These are phyloP conservation scores for Branchinecta lindahli DNA, from an alignment of 1,140 invertebrate species.

Conservation along the genomic window DNA sequence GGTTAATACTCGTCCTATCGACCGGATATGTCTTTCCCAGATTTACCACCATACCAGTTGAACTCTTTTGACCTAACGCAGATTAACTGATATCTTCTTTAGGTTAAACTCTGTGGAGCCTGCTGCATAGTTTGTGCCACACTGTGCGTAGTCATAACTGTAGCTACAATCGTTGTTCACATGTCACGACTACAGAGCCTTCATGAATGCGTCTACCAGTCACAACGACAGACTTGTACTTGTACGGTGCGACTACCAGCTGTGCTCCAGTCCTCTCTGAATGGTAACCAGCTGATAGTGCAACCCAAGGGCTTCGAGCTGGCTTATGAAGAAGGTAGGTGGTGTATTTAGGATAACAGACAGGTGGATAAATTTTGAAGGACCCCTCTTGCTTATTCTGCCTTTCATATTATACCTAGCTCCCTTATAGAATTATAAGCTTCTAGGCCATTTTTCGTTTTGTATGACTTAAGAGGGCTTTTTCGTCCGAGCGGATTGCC, in stretches of 20 bases:
- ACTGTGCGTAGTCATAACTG: conserved; percentile 69
- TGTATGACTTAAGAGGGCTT: too few relatives aligned
- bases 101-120: conserved; percentile 72
- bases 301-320: background rate
- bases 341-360: too few relatives aligned
- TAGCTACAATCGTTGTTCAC: conserved; percentile 81
- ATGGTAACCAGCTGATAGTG: background rate
- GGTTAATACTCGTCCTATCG: too few relatives aligned
- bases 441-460: too few relatives aligned
- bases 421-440: too few relatives aligned
- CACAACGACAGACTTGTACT: conserved; percentile 54
- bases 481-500: too few relatives aligned
- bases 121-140: conserved; percentile 65
- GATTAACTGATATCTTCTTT: conserved; percentile 16
- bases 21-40: too few relatives aligned
- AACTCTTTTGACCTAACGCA: too few relatives aligned
- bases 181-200: conserved; percentile 76
- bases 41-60: too few relatives aligned
- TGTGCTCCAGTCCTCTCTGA: background rate
- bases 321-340: background rate
- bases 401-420: too few relatives aligned
- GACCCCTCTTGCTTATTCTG: too few relatives aligned
- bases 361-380: conserved; percentile 10
- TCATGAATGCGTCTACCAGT: conserved; percentile 67
- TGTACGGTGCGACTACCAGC: conserved; percentile 31